phyloP scores from a whole-genome alignment of 2,888 invertebrate genomes.

The Mellilla xanthometata region DNA sequence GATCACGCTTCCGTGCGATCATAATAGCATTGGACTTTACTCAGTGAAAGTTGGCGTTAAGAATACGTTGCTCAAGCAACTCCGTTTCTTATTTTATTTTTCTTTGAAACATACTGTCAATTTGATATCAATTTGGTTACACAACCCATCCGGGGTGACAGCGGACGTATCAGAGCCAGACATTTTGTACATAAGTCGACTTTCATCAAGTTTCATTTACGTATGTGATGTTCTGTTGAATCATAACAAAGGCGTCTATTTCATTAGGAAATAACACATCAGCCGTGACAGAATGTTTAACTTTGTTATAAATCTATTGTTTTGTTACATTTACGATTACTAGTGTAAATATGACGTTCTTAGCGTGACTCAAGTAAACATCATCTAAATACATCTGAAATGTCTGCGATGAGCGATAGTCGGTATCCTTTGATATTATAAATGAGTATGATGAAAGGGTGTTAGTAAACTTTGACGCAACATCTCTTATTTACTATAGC shows the following conservation, averaged over 20 bases:
- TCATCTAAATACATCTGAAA: slow-evolving; percentile 14
- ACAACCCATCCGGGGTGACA: slow-evolving; percentile 18
- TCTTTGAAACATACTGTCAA: slow-evolving; percentile 20
- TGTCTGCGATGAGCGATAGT: slow-evolving; percentile 14
- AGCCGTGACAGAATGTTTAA: slow-evolving; percentile 7
- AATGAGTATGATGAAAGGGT: slow-evolving; percentile 12
- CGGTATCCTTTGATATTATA: slow-evolving; percentile 7
- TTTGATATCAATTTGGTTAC: slow-evolving; percentile 16
- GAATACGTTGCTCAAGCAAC: slow-evolving; percentile 39
- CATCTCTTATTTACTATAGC: slow-evolving; percentile 1
- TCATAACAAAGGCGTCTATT: slow-evolving; percentile 2
- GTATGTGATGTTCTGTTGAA: background rate
- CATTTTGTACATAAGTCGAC: background rate
- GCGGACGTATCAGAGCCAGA: slow-evolving; percentile 1
- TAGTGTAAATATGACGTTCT: slow-evolving; percentile 17
- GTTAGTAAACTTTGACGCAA: slow-evolving; percentile 16
- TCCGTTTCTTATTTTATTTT: slow-evolving; percentile 22
- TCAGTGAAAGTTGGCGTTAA: slow-evolving; percentile 62
- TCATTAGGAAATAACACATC: slow-evolving; percentile 4
- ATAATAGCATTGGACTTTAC: slow-evolving; percentile 50
- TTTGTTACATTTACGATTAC: slow-evolving; percentile 9
- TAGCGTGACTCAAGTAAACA: slow-evolving; percentile 14
- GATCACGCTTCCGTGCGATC: slow-evolving; percentile 55
- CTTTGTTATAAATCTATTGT: background rate
- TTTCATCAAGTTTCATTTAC: slow-evolving; percentile 7